phyloP scores from a whole-genome alignment of 2,797 vertebrate genomes.

The Acanthiza pusilla region DNA sequence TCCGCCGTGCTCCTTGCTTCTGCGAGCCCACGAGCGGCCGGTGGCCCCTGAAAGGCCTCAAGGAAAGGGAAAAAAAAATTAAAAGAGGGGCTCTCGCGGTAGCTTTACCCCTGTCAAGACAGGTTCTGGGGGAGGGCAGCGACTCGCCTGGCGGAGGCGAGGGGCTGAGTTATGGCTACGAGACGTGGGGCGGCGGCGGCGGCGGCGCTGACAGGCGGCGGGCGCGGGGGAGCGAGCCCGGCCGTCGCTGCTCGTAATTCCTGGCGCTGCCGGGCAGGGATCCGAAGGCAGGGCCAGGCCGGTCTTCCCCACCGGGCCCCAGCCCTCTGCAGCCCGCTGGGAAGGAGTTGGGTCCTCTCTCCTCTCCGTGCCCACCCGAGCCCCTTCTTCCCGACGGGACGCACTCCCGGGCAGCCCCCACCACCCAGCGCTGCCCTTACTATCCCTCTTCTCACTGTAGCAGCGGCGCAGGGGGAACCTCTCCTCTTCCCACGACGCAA shows the following conservation, averaged over 20 bases:
- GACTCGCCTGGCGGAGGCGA: neutral
- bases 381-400: neutral
- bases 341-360: neutral
- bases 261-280: neutral
- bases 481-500: neutral
- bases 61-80: neutral
- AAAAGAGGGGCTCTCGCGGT: neutral
- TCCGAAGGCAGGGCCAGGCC: neutral
- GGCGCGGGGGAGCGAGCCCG: neutral
- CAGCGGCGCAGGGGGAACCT: neutral
- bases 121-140: neutral
- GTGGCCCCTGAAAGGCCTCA: neutral
- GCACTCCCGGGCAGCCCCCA: neutral
- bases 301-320: neutral
- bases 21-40: neutral
- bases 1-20: neutral
- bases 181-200: neutral
- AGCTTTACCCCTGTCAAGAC: neutral
- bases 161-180: neutral
- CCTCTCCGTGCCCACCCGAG: neutral
- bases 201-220: slow-evolving; percentile 35
- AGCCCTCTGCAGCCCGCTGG: neutral
- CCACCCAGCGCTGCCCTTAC: neutral
- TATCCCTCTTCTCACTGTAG: neutral
- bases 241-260: neutral